Evolutionary conservation across 2,888 invertebrate genomes (phyloP).

Genomic region (Notodonta ziczac): DNA sequence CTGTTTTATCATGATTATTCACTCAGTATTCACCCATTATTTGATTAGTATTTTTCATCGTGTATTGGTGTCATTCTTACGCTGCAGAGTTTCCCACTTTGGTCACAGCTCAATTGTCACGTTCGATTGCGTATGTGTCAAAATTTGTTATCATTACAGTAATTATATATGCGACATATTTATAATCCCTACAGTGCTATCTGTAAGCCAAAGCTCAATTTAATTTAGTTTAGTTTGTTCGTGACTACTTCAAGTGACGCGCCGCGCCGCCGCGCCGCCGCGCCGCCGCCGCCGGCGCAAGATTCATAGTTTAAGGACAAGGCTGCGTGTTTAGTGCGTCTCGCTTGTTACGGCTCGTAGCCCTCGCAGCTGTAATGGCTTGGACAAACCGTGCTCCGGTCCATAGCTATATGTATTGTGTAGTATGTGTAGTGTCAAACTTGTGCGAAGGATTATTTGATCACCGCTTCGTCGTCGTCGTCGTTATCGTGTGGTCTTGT

Average conservation of each 20-base stretch:
- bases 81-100: too few relatives aligned
- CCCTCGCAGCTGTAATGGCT: background rate
- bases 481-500: background rate
- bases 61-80: too few relatives aligned
- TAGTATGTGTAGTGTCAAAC: background rate
- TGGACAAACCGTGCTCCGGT: background rate
- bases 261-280: background rate
- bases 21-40: too few relatives aligned
- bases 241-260: background rate
- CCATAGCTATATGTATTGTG: background rate
- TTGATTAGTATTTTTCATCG: too few relatives aligned
- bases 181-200: too few relatives aligned
- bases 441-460: background rate
- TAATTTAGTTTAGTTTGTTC: too few relatives aligned
- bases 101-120: too few relatives aligned
- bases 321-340: conserved; percentile 1
- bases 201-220: too few relatives aligned
- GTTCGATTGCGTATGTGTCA: too few relatives aligned
- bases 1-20: background rate
- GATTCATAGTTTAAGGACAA: background rate
- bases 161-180: too few relatives aligned
- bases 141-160: too few relatives aligned
- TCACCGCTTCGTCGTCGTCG: background rate
- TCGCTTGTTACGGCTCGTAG: background rate
- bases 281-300: background rate